Conservation (phyloP, 2,888 invertebrate species). For the Urechis unicinctus region DNA sequence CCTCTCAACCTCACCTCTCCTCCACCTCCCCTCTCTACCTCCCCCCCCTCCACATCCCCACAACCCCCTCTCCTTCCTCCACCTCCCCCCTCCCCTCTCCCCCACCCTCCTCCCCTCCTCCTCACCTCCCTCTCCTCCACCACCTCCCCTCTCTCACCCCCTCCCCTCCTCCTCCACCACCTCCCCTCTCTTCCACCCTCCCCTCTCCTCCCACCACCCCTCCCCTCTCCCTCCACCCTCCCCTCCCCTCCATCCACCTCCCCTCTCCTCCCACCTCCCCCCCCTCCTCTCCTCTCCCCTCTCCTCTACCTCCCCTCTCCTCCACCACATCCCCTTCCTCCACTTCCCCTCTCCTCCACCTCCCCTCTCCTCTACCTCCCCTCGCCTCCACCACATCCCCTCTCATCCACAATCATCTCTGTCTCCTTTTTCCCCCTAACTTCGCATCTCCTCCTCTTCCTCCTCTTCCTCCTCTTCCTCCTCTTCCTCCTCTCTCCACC, state of each 20-base stretch:
- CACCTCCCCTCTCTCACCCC: background rate
- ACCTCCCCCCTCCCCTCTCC: background rate
- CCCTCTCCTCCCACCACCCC: background rate
- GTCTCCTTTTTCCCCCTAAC: background rate
- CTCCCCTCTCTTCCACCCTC: background rate
- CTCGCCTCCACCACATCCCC: background rate
- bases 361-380: background rate
- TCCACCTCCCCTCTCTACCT: background rate
- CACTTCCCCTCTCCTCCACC: background rate
- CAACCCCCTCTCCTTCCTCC: background rate
- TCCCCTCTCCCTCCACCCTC: background rate
- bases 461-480: no score
- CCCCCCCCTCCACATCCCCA: background rate
- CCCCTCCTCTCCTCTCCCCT: background rate
- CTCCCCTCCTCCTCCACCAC: background rate
- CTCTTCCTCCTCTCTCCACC: no score
- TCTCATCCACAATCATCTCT: background rate
- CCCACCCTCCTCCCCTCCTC: background rate
- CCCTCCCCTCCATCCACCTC: background rate
- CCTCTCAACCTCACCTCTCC: no score
- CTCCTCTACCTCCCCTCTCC: background rate
- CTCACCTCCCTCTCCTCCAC: background rate
- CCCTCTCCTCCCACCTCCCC: background rate
- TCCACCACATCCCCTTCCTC: background rate
- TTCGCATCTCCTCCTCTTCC: background rate